Percentiles rank a stretch among this genome's conserved stretches.
Evolutionary conservation across 2,888 invertebrate genomes (phyloP).

Genomic region (Cosmorhoe ocellata): DNA sequence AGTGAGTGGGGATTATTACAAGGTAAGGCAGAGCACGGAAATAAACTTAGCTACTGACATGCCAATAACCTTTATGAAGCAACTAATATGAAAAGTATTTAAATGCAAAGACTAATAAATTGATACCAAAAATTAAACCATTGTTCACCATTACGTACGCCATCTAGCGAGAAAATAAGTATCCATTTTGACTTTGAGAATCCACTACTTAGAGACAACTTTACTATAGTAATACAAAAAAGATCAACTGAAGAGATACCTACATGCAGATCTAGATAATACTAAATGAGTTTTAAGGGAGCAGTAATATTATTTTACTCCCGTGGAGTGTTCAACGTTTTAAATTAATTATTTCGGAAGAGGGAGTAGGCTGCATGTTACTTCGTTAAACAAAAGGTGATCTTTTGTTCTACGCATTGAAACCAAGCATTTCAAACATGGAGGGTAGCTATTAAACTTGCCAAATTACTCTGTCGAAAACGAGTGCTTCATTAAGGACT

Average conservation of each 20-base stretch:
- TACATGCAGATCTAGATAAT: too few relatives aligned
- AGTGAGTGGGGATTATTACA: constrained; percentile 54
- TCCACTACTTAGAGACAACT: neutral
- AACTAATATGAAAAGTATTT: too few relatives aligned
- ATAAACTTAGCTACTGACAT: too few relatives aligned
- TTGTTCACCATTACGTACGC: too few relatives aligned
- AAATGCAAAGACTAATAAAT: too few relatives aligned
- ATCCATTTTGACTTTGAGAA: too few relatives aligned
- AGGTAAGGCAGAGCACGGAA: constrained; percentile 39
- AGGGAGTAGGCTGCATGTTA: constrained; percentile 4
- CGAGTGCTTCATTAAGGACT: constrained; percentile 45
- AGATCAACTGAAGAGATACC: neutral
- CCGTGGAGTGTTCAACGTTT: constrained; percentile 15
- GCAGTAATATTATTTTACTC: constrained; percentile 1
- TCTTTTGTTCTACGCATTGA: constrained; percentile 27
- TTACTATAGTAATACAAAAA: neutral
- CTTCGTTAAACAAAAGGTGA: constrained; percentile 18
- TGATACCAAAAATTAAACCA: too few relatives aligned
- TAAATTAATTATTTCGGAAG: constrained; percentile 23
- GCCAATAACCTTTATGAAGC: too few relatives aligned
- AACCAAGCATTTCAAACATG: constrained; percentile 25
- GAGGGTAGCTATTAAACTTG: constrained; percentile 38
- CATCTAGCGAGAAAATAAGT: too few relatives aligned
- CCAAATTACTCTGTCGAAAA: constrained; percentile 44
- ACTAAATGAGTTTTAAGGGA: neutral